Evolutionary conservation across 2,113 vertebrate genomes (phyloP).

Genomic region (Laticauda laticaudata): DNA sequence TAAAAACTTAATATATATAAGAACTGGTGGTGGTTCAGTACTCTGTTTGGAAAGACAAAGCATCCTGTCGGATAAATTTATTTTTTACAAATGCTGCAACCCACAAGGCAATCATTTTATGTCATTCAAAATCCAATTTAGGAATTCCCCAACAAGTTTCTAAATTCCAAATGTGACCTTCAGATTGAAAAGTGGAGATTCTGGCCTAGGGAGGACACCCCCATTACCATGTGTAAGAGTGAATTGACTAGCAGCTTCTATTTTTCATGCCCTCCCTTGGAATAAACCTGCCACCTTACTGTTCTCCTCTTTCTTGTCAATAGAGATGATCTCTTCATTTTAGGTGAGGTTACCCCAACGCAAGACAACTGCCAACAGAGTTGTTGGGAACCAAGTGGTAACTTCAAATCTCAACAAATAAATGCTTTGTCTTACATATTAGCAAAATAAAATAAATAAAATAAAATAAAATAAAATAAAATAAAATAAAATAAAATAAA

Average conservation of each 20-base stretch:
- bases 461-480: no score
- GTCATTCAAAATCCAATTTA: background rate
- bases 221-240: background rate
- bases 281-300: background rate
- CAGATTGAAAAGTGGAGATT: background rate
- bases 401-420: no score
- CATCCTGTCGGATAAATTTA: background rate
- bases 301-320: background rate
- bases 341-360: background rate
- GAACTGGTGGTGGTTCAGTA: background rate
- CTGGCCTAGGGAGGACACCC: background rate
- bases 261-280: background rate
- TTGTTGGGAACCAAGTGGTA: no score
- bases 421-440: no score
- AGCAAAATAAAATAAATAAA: no score
- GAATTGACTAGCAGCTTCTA: background rate
- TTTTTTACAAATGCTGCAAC: background rate
- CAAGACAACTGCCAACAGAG: no score
- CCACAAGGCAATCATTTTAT: background rate
- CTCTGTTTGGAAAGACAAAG: background rate
- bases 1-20: background rate
- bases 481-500: no score
- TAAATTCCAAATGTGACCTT: background rate
- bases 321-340: background rate
- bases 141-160: background rate